Conservation (phyloP, 2,113 vertebrate species). For the Phaethornis superciliosus region DNA sequence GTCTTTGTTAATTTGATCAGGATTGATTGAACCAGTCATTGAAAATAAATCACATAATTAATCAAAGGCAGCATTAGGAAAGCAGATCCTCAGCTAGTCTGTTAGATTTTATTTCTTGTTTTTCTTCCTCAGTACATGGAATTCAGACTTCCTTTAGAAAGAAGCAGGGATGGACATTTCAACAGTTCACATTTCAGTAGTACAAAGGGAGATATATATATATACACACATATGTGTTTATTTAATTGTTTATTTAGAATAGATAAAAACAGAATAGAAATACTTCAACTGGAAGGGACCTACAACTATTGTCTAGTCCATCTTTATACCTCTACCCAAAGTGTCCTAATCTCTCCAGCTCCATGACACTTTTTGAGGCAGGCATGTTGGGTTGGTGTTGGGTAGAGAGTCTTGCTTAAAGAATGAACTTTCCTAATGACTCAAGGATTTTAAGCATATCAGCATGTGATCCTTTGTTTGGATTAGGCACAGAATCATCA, state of each 20-base stretch:
- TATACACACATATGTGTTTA: too few species aligned
- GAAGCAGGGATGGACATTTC: not conserved
- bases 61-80: slow-evolving; percentile 40
- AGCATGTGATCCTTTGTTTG: not conserved
- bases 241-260: not conserved
- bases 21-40: slow-evolving; percentile 60
- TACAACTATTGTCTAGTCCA: not conserved
- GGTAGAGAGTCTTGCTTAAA: not conserved
- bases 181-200: not conserved
- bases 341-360: not conserved
- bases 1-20: slow-evolving; percentile 62
- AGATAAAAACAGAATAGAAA: not conserved
- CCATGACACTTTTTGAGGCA: not conserved
- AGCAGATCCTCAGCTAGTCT: not conserved
- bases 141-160: not conserved
- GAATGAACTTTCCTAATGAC: not conserved
- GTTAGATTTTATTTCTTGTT: not conserved
- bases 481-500: not conserved
- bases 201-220: not conserved
- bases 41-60: slow-evolving; percentile 58
- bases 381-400: not conserved
- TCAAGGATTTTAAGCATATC: not conserved
- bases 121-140: not conserved
- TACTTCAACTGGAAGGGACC: not conserved
- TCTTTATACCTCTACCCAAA: not conserved